Conservation (phyloP, 1,140 invertebrate species). For the Acromyrmex echinatior region DNA sequence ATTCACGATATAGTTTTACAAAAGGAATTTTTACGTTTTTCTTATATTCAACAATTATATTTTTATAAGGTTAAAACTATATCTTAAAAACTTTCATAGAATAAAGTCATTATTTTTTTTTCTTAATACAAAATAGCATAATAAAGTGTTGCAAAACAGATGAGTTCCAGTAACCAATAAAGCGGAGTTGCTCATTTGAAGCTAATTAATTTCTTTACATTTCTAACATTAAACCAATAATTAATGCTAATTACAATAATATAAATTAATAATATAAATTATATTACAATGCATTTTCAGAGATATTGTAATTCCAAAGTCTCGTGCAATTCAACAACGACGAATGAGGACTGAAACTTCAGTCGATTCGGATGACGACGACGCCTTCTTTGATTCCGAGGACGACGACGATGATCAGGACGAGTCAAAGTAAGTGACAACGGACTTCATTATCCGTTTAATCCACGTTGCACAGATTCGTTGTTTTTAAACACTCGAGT, state of each 20-base stretch:
- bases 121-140: neutral
- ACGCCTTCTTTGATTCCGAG: slow-evolving; percentile 91
- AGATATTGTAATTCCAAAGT: slow-evolving; percentile 90
- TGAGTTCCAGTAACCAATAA: neutral
- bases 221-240: neutral
- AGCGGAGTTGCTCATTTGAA: neutral
- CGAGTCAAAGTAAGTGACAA: slow-evolving; percentile 85
- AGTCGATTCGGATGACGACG: slow-evolving; percentile 89
- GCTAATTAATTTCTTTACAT: neutral
- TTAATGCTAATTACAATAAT: neutral
- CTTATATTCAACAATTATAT: neutral
- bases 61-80: neutral
- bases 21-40: neutral
- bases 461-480: slow-evolving; percentile 16
- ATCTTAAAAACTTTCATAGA: neutral
- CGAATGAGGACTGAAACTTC: slow-evolving; percentile 85
- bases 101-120: neutral
- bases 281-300: slow-evolving; percentile 81
- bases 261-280: no score
- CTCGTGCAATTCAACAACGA: slow-evolving; percentile 87
- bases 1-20: neutral
- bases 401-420: slow-evolving; percentile 90
- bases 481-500: neutral
- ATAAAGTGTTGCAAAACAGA: neutral
- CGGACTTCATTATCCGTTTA: neutral